Evolutionary conservation across 2,113 vertebrate species (phyloP).

Genomic region (Gavia stellata): DNA sequence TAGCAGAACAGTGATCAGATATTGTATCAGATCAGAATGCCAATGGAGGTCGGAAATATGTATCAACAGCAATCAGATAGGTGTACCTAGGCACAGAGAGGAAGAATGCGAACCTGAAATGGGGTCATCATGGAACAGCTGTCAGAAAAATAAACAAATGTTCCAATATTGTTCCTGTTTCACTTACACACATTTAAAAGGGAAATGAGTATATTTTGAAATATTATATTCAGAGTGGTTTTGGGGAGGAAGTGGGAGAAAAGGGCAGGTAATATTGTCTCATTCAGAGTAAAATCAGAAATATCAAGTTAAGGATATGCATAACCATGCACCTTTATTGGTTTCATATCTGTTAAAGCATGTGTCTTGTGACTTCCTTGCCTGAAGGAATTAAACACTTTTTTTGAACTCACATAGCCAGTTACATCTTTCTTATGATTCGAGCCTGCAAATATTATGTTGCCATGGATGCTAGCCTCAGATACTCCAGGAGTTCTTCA

Average conservation of each 20-base stretch:
- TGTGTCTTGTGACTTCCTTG: not conserved
- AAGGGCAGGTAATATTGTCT: not conserved
- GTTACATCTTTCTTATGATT: not conserved
- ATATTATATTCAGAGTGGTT: not conserved
- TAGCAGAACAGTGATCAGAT: not conserved
- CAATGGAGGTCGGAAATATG: not conserved
- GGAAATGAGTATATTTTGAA: not conserved
- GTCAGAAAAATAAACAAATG: not conserved
- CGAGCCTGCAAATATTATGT: slow-evolving; percentile 40
- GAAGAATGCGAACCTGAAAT: not conserved
- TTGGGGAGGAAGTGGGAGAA: not conserved
- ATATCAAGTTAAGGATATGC: not conserved
- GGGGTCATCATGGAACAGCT: not conserved
- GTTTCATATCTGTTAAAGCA: not conserved
- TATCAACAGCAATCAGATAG: not conserved
- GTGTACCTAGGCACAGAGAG: not conserved
- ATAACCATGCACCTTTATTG: not conserved
- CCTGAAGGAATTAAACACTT: not conserved
- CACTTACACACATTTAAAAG: not conserved
- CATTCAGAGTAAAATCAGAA: not conserved
- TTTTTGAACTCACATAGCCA: not conserved
- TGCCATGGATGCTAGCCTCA: slow-evolving; percentile 6
- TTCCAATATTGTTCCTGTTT: not conserved
- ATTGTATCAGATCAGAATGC: not conserved
- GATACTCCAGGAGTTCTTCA: not conserved